These are phyloP conservation scores for Brachionus rubens DNA, from an alignment of 1,140 invertebrate species.

Conservation along the genomic window DNA sequence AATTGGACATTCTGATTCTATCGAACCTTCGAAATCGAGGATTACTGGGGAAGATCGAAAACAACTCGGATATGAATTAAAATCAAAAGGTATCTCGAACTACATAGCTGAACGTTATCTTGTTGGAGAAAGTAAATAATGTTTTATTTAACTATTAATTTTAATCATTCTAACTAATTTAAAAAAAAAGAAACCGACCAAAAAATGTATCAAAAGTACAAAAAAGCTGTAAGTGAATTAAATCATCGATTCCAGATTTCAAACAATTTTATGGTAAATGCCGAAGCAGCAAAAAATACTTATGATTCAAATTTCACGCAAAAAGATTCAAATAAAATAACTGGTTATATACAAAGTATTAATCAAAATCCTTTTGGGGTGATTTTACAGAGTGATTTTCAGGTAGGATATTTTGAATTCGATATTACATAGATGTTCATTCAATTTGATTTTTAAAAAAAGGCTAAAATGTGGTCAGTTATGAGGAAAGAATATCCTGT, in stretches of 20 bases:
- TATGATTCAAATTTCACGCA: not conserved
- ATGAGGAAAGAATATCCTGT: not conserved
- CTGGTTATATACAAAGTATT: not conserved
- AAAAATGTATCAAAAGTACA: not conserved
- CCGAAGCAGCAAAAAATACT: not conserved
- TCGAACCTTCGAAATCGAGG: not conserved
- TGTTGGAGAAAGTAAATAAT: not conserved
- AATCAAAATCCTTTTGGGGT: not conserved
- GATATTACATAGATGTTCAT: not conserved
- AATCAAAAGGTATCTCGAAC: not conserved
- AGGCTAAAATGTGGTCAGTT: conserved; percentile 10
- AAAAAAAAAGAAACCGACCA: not conserved
- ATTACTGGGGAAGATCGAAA: not conserved
- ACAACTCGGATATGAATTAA: not conserved
- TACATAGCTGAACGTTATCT: not conserved
- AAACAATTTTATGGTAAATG: not conserved
- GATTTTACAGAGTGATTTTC: not conserved
- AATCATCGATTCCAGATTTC: conserved; percentile 8
- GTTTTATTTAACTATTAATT: not conserved
- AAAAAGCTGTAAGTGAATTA: not conserved
- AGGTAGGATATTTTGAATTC: not conserved
- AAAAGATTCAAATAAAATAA: not conserved
- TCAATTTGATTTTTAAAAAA: not conserved
- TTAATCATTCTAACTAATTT: not conserved
- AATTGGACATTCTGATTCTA: not conserved